These are phyloP conservation scores for Leptestheria dahalacensis DNA, from an alignment of 1,140 invertebrate genomes.

Conservation along the genomic window DNA sequence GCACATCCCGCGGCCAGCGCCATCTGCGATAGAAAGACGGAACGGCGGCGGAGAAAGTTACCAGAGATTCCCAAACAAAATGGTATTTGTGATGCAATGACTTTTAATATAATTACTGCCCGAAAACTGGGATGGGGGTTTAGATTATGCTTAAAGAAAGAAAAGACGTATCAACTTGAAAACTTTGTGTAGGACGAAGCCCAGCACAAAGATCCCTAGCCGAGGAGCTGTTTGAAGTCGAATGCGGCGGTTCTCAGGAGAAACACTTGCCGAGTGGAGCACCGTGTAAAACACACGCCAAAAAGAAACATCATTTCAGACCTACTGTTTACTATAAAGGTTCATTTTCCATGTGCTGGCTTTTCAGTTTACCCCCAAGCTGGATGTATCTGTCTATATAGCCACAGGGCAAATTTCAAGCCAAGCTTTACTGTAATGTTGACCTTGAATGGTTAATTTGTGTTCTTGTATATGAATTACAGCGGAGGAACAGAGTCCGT, in stretches of 20 bases:
- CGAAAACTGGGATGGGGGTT: no score
- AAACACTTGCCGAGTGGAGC: neutral
- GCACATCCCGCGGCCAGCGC: neutral
- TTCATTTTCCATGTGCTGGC: no score
- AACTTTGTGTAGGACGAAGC: neutral
- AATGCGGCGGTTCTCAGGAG: neutral
- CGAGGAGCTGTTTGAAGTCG: constrained; percentile 41
- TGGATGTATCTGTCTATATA: no score
- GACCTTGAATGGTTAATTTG: neutral
- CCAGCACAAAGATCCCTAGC: constrained; percentile 38
- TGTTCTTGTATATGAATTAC: neutral
- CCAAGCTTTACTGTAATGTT: no score
- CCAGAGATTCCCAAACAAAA: constrained; percentile 53
- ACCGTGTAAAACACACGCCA: neutral
- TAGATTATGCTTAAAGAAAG: no score
- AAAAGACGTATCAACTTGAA: neutral
- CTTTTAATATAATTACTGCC: no score
- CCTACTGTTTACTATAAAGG: neutral
- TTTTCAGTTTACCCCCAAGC: no score
- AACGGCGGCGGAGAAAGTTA: constrained; percentile 55
- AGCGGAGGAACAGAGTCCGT: constrained; percentile 62
- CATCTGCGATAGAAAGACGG: constrained; percentile 25
- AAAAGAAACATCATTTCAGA: neutral
- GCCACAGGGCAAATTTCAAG: no score
- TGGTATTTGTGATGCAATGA: no score